Conservation (phyloP, 2,888 invertebrate species). For the Asteroscopus sphinx region DNA sequence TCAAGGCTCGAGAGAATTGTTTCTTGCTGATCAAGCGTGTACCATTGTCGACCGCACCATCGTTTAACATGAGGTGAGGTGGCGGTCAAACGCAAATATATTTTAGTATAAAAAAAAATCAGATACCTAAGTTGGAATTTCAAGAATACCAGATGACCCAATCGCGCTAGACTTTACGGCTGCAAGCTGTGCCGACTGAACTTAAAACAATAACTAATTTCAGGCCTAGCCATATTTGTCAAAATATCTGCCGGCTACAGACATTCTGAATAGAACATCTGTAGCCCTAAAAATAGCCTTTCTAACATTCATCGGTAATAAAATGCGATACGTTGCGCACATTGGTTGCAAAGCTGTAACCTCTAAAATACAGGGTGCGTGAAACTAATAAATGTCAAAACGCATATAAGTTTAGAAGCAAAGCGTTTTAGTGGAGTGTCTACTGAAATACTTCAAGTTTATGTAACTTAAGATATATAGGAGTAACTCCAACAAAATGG, state of each 20-base stretch:
- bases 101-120: no score
- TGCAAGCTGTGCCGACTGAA: not conserved
- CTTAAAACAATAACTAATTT: conserved; percentile 13
- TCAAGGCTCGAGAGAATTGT: no score
- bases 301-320: conserved; percentile 70
- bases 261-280: conserved; percentile 67
- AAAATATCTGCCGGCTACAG: conserved; percentile 35
- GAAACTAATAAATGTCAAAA: conserved; percentile 66
- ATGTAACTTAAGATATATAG: conserved; percentile 34
- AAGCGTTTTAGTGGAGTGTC: conserved; percentile 28
- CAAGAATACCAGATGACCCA: not conserved
- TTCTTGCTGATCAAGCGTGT: no score
- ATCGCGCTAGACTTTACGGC: not conserved
- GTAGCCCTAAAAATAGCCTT: conserved; percentile 73
- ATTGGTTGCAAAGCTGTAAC: conserved; percentile 71
- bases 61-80: no score
- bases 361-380: conserved; percentile 76
- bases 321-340: conserved; percentile 67
- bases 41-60: no score
- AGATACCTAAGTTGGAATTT: not conserved
- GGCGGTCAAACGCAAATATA: no score
- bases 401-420: conserved; percentile 31
- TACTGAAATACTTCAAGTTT: conserved; percentile 42
- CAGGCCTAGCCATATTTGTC: conserved; percentile 22
- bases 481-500: not conserved